A percentile compares a stretch with the other conserved stretches of the same genome.
phyloP scores from a whole-genome alignment of 2,888 invertebrate species.

The Metopia argyrocephala region DNA sequence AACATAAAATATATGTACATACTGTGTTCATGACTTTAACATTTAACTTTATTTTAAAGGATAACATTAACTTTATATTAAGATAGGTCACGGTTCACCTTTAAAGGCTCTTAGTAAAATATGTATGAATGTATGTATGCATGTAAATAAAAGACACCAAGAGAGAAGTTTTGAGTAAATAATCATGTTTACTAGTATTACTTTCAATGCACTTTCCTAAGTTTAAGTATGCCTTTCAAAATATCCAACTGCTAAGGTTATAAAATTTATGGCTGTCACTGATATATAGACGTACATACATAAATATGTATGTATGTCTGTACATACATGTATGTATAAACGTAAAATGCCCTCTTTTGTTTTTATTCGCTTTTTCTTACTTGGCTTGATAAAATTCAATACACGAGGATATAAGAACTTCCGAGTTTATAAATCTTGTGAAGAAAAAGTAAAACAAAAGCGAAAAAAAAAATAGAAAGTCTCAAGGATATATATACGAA shows the following conservation, averaged over 20 bases:
- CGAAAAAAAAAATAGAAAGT: slow-evolving; percentile 10
- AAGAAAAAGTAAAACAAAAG: not conserved
- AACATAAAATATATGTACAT: no score
- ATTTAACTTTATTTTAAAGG: slow-evolving; percentile 14
- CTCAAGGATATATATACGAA: slow-evolving; percentile 54
- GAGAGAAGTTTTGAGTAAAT: slow-evolving; percentile 5
- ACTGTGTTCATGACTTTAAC: no score
- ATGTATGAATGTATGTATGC: not conserved
- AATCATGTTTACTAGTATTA: not conserved
- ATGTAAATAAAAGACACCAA: not conserved
- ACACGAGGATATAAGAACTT: slow-evolving; percentile 51
- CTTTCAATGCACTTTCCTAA: not conserved
- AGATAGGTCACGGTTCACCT: slow-evolving; percentile 62
- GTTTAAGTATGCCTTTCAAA: slow-evolving; percentile 5
- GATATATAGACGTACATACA: slow-evolving; percentile 29
- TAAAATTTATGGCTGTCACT: slow-evolving; percentile 47
- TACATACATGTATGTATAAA: not conserved
- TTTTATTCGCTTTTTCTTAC: not conserved
- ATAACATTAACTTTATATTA: slow-evolving; percentile 51
- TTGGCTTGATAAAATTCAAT: slow-evolving; percentile 27
- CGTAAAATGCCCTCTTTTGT: slow-evolving; percentile 20
- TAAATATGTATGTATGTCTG: slow-evolving; percentile 28
- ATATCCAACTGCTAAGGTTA: slow-evolving; percentile 17
- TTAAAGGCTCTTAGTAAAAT: not conserved
- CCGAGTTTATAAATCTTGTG: slow-evolving; percentile 44